Evolutionary conservation across 2,797 vertebrate genomes (phyloP), one percentile per base, ranked within the genome.

Genomic region (Macrochelys suwanniensis): DNA sequence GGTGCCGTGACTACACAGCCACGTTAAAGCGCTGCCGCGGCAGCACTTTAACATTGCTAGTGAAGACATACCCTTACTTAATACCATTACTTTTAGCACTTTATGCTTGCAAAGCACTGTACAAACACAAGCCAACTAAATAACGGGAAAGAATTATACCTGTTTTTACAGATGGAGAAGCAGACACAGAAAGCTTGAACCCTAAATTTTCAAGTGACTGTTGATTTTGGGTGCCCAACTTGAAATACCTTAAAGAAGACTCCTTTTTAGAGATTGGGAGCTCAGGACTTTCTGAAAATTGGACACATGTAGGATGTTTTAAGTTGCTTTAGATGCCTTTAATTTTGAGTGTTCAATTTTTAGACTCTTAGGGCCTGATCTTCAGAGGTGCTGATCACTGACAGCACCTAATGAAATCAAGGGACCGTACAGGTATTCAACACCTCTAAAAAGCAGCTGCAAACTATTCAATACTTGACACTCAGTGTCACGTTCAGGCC

Each of bases 81-180:
- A 28, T 42, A 28, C 26, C 0, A 1, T 0, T 16, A 42, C 54
- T 54, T 53, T 12, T 9, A 3, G 17, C 76, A 42, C 11, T 45
- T 53, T 45, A 51, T 76, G 49, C 68, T 54, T 23, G 31, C 33
- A 19, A 17, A 28, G 0, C 5, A 1, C 53, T 45, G 1, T 0
- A 3, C 45, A 11, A 47, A 33, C 45, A 80, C 37, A 5, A 25
- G n/a, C 37, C 0, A 0, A 47, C 47, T 11, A 7, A 61, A 56
- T 11, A 3, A 3, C 37, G 21, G 42, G 7, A 59, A 10, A 15
- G 49, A 89, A 17, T 54, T 11, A 42, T 23, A 6, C 2, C 28
- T 3, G 0, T 23, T 7, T 23, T 45, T 45, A 42, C 68, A 17
- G 54, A 21, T 5, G 7, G 17, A 16, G 26, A 71, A 59, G 47